Conservation (phyloP, 2,888 invertebrate genomes). For the Linyphia triangularis region DNA sequence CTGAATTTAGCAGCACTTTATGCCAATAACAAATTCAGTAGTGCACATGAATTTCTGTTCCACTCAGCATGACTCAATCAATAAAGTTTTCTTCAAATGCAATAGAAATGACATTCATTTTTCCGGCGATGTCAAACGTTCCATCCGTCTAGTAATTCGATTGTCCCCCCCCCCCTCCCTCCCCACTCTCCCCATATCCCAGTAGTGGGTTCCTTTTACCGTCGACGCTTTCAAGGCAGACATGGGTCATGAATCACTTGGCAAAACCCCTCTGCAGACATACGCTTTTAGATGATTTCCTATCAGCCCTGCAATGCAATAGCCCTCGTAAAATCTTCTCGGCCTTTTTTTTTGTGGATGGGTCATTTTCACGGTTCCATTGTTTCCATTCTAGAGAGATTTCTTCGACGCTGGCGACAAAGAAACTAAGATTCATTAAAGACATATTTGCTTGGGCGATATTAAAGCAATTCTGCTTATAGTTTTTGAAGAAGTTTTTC, state of each 20-base stretch:
- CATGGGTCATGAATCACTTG: slow-evolving; percentile 57
- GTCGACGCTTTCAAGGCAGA: slow-evolving; percentile 15
- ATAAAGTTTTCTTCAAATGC: slow-evolving; percentile 66
- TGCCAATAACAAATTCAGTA: neutral
- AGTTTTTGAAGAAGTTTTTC: neutral
- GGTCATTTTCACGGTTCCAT: neutral
- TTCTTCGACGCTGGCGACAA: neutral
- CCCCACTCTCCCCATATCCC: neutral
- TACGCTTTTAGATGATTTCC: slow-evolving; percentile 72
- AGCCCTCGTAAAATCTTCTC: slow-evolving; percentile 16
- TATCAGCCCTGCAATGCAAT: slow-evolving; percentile 30
- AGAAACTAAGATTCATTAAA: neutral
- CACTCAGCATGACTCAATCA: slow-evolving; percentile 45
- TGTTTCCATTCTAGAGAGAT: neutral
- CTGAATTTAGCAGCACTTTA: neutral
- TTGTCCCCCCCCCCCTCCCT: slow-evolving; percentile 38
- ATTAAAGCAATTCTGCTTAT: neutral
- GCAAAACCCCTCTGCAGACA: slow-evolving; percentile 30
- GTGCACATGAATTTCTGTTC: neutral
- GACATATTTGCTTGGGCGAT: neutral
- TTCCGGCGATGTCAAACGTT: slow-evolving; percentile 64
- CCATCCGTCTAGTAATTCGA: slow-evolving; percentile 61
- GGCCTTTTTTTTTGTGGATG: neutral
- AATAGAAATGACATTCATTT: slow-evolving; percentile 69
- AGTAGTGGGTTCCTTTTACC: slow-evolving; percentile 36